A percentile compares a stretch with the other conserved stretches of the same genome.
phyloP scores from a whole-genome alignment of 2,113 vertebrate species.

The Phrynocephalus versicolor region DNA sequence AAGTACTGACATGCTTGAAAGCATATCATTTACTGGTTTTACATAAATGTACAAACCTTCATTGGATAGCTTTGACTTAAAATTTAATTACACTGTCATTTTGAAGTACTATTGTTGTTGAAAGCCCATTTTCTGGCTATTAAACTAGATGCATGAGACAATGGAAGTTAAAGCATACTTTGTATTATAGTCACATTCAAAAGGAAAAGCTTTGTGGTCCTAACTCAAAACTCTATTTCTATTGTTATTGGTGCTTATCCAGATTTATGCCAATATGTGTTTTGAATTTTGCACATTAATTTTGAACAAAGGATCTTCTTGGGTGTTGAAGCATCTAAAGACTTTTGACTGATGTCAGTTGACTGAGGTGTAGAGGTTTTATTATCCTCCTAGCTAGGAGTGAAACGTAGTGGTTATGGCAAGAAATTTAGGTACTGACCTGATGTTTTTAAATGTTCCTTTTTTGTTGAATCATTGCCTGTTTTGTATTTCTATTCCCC shows the following conservation, averaged over 20 bases:
- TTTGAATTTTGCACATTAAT: neutral
- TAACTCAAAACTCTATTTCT: neutral
- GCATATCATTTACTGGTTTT: constrained; percentile 67
- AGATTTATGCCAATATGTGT: neutral
- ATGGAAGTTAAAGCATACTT: constrained; percentile 46
- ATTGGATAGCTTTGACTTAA: constrained; percentile 64
- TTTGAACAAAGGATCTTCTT: constrained; percentile 30
- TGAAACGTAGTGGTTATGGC: constrained; percentile 21
- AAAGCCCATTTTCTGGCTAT: constrained; percentile 68
- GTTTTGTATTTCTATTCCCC: constrained; percentile 6
- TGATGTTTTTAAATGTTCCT: neutral
- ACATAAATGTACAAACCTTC: constrained; percentile 61
- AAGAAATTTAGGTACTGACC: neutral
- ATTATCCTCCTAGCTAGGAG: neutral
- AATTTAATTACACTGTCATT: constrained; percentile 69
- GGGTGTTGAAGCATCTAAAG: neutral
- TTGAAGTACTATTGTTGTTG: constrained; percentile 67
- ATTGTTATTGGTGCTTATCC: neutral
- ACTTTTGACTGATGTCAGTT: neutral
- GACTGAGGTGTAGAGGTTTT: constrained; percentile 8
- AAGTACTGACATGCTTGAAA: constrained; percentile 64
- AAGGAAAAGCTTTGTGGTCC: constrained; percentile 22
- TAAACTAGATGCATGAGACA: constrained; percentile 55
- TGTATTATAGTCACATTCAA: constrained; percentile 33
- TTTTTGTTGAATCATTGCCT: neutral